phyloP scores from a whole-genome alignment of 2,888 invertebrate species.

The Graphium colonna region DNA sequence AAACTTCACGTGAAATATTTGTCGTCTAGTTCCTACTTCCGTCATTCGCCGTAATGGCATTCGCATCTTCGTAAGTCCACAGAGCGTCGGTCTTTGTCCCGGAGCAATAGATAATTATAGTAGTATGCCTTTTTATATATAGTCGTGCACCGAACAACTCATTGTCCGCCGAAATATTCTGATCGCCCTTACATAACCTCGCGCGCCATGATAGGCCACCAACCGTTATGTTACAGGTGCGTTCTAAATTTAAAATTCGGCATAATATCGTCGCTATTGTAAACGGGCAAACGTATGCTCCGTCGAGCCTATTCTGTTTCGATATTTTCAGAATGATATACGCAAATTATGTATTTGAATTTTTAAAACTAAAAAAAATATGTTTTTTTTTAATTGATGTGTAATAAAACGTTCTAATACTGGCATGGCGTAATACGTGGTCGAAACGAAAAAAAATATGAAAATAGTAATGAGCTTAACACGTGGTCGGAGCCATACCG shows the following conservation, averaged over 20 bases:
- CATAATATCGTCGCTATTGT: conserved; percentile 14
- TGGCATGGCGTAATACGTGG: background rate
- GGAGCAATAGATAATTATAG: conserved; percentile 15
- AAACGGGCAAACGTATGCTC: too few relatives aligned
- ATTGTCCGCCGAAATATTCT: conserved; percentile 19
- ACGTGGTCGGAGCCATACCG: conserved; percentile 14
- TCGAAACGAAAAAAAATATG: conserved; percentile 9
- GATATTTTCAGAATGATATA: too few relatives aligned
- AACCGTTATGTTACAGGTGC: conserved; percentile 22
- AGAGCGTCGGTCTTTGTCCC: background rate
- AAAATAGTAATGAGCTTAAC: conserved; percentile 17
- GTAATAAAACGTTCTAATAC: too few relatives aligned
- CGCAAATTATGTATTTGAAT: too few relatives aligned
- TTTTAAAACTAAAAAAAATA: too few relatives aligned
- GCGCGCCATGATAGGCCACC: conserved; percentile 16
- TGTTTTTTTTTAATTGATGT: too few relatives aligned
- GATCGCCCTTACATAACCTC: conserved; percentile 19
- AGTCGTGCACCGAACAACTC: conserved; percentile 10
- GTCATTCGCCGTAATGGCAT: conserved; percentile 1
- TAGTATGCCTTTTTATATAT: background rate
- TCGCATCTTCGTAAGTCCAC: background rate
- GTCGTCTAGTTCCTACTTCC: background rate
- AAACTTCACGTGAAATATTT: background rate
- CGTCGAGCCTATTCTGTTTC: too few relatives aligned
- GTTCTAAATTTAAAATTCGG: conserved; percentile 20